Base-by-base conservation (phyloP, 2,888 invertebrate genomes). In the Ophonus ardosiacus region DNA sequence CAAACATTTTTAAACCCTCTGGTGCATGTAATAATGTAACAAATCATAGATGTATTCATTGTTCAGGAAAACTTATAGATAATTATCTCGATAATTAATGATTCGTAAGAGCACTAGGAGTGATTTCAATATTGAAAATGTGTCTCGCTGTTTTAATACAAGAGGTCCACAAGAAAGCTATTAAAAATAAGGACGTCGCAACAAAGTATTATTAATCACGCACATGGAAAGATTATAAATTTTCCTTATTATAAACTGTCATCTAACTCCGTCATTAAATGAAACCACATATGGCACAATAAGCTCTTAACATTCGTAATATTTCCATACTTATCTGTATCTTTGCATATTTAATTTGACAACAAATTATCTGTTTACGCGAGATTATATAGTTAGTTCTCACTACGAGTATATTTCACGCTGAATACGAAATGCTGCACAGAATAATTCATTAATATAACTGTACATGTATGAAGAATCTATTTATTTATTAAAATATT, bases 151-250 rank as follows among this genome's bases (percentile, higher is more conserved):
- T 74, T 17, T 65, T 18, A 57, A 21, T 24, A 57, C 57, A 78
- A 78, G 13, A 57, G 31, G 81, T n/a, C 43, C 81, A 81, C 81
- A 65, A 81, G 59, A 59, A 61, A 2, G 43, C 65, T 8, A 81
- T 81, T 43, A 81, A 63, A 63, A 38, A 18, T 81, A 65, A 81
- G 81, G 81, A 81, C 81, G 40, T 43, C 17, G 43, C 43, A 10
- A 43, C 83, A 76, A 83, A 57, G 68, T 59, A 78, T 78, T 71
- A 81, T 81, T 76, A 83, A 74, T 76, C 38, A 17, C 5, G 59
- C 57, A 83, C 83, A 74, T 83, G 83, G 24, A 74, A 43, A 74
- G 83, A 74, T 83, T 83, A 83, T 83, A 83, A 83, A 83, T 83
- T 57, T 38, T 15, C 17, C 78, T 78, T 57, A 78, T 78, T 78